Percentiles rank a stretch among this genome's conserved stretches.
These are phyloP conservation scores for Coptodon rendalli DNA, from an alignment of 2,113 vertebrate genomes.

Conservation along the genomic window DNA sequence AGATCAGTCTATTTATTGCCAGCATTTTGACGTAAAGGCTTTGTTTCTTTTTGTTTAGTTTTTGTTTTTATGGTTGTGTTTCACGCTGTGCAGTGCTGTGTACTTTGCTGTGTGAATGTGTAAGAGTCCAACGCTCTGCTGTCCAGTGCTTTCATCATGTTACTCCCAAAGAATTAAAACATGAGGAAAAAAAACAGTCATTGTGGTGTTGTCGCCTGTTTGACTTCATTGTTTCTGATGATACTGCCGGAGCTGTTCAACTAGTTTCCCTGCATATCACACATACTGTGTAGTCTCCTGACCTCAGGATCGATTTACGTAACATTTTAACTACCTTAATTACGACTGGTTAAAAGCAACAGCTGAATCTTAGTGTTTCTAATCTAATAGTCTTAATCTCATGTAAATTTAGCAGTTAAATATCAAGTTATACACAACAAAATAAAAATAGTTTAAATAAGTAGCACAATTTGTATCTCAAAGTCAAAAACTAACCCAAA, in stretches of 20 bases:
- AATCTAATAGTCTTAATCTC: neutral
- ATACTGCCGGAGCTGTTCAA: neutral
- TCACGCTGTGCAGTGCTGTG: conserved; percentile 55
- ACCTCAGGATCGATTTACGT: neutral
- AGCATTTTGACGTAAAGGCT: conserved; percentile 50
- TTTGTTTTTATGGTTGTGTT: conserved; percentile 61
- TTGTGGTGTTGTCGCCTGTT: neutral
- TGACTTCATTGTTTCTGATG: neutral
- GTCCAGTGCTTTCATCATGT: conserved; percentile 56
- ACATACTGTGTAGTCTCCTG: neutral
- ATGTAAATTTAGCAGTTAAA: neutral
- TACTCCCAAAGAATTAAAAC: conserved; percentile 65
- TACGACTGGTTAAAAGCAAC: neutral
- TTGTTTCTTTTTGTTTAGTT: neutral
- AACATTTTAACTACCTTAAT: neutral
- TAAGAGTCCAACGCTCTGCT: conserved; percentile 32
- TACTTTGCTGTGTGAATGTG: conserved; percentile 57
- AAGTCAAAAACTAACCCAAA: neutral
- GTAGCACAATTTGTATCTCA: neutral
- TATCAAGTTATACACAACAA: neutral
- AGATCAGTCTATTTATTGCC: conserved; percentile 75
- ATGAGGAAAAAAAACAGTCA: neutral
- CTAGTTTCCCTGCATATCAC: conserved; percentile 43
- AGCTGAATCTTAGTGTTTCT: neutral
- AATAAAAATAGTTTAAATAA: neutral